Percentiles rank a stretch among this genome's conserved stretches.
Conservation (phyloP, 2,113 vertebrate genomes). For the Hemiprocne comata region DNA sequence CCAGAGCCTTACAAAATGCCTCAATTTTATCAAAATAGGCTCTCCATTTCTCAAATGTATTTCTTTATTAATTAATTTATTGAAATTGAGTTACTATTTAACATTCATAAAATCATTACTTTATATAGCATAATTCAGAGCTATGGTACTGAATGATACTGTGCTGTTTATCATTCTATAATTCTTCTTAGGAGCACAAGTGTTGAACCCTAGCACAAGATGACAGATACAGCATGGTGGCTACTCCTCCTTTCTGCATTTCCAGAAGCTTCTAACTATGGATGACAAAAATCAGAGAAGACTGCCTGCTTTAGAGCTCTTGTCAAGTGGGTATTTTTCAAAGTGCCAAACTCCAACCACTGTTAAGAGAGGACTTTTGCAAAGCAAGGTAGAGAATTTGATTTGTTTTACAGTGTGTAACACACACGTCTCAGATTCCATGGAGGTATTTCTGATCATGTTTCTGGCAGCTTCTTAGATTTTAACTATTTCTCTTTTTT, state of each 20-base stretch:
- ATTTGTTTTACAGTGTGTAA: not conserved
- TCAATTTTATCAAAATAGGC: not conserved
- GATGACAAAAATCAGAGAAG: not conserved
- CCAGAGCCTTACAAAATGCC: not conserved
- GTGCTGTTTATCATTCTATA: not conserved
- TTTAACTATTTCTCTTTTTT: not conserved
- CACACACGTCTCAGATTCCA: not conserved
- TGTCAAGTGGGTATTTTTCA: not conserved
- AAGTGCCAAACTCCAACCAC: not conserved
- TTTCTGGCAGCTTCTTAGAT: not conserved
- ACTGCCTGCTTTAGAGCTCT: not conserved
- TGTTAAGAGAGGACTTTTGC: not conserved
- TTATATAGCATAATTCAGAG: not conserved
- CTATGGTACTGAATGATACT: not conserved
- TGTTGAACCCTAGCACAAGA: not conserved
- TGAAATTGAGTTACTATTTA: not conserved
- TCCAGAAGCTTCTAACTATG: not conserved
- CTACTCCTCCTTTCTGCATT: not conserved
- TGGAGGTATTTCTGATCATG: not conserved
- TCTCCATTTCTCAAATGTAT: not conserved
- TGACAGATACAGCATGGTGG: not conserved
- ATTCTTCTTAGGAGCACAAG: not conserved
- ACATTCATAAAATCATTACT: not conserved
- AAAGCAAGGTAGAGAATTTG: not conserved
- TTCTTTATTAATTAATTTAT: slow-evolving; percentile 8